Conservation (phyloP, 2,113 vertebrate species). For the Serinus canaria region DNA sequence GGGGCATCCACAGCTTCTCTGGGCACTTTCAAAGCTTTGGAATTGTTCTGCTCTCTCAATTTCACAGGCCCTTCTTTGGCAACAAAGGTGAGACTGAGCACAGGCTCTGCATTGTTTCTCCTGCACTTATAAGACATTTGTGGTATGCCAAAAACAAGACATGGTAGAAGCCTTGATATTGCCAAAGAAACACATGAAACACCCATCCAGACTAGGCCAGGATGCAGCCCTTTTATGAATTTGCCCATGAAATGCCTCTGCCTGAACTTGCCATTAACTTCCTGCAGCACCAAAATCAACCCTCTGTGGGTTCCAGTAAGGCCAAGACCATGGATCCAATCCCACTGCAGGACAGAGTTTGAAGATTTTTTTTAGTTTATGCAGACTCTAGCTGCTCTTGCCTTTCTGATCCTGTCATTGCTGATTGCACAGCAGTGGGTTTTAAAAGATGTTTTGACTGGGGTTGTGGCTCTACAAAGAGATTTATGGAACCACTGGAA, state of each 20-base stretch:
- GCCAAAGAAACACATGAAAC: background rate
- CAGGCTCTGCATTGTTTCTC: background rate
- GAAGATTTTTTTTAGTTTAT: background rate
- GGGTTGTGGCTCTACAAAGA: background rate
- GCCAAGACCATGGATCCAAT: background rate
- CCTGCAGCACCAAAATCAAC: background rate
- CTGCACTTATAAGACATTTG: background rate
- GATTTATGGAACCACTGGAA: background rate
- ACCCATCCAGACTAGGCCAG: background rate
- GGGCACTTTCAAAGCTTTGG: background rate
- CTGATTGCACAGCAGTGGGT: background rate
- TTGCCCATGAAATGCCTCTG: background rate
- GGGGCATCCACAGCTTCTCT: background rate
- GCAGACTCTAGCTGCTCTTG: background rate
- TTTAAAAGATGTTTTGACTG: background rate
- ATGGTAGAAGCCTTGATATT: background rate
- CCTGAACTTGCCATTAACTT: background rate
- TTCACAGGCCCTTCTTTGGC: background rate
- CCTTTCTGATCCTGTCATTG: background rate
- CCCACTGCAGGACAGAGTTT: background rate
- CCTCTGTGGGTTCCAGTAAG: background rate
- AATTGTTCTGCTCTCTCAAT: background rate
- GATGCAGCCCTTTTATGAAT: background rate
- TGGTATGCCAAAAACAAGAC: background rate
- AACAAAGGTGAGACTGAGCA: background rate